Evolutionary conservation across 2,113 vertebrate genomes (phyloP).

Genomic region (Marmota monax): DNA sequence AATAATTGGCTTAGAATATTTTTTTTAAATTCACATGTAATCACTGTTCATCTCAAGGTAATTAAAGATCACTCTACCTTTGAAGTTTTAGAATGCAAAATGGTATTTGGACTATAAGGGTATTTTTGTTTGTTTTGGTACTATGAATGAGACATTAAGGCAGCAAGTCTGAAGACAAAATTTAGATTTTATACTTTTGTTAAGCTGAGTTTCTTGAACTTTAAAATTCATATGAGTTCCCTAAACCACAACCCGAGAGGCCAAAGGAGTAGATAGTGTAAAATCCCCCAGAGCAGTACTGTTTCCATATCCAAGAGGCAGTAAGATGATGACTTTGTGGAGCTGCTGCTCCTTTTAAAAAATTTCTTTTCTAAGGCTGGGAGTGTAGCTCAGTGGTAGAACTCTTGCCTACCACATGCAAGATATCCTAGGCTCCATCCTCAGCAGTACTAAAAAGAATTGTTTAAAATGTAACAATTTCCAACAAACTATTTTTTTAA

Average conservation of each 20-base stretch:
- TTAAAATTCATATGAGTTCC: neutral
- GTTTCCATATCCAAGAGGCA: neutral
- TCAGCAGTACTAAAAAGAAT: neutral
- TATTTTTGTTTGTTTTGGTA: neutral
- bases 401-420: neutral
- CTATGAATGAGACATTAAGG: neutral
- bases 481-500: neutral
- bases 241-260: neutral
- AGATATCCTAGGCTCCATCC: neutral
- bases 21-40: neutral
- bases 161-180: conserved; percentile 9
- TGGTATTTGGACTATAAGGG: neutral
- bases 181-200: neutral
- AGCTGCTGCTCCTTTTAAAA: neutral
- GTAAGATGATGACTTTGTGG: neutral
- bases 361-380: neutral
- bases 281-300: neutral
- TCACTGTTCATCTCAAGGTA: neutral
- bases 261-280: neutral
- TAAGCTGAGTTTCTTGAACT: neutral
- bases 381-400: neutral
- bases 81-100: conserved; percentile 15
- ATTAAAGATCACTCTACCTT: neutral
- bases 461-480: neutral
- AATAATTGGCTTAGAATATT: neutral